A percentile compares a stretch with the other conserved stretches of the same genome.
Evolutionary conservation across 2,888 invertebrate genomes (phyloP).

Genomic region (Desoria tigrina): DNA sequence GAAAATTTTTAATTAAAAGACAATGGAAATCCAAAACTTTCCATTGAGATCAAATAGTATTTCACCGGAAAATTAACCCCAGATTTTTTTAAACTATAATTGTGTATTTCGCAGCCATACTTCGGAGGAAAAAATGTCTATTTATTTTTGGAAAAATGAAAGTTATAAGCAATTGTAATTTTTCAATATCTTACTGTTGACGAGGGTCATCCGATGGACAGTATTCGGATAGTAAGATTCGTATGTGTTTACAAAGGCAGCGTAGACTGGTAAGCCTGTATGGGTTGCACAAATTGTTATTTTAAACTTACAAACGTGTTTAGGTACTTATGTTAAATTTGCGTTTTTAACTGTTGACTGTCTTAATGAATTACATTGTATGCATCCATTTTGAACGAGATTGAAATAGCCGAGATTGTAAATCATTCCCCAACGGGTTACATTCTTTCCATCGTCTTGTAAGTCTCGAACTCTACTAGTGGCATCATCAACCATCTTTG

Average conservation of each 20-base stretch:
- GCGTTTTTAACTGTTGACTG: not conserved
- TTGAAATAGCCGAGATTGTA: conserved; percentile 13
- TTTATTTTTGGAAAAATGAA: too few species aligned
- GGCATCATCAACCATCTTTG: conserved; percentile 14
- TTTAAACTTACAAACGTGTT: not conserved
- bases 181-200: conserved; percentile 13
- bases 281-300: not conserved
- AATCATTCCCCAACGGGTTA: conserved; percentile 15
- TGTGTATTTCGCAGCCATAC: too few species aligned
- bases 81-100: too few species aligned
- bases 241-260: conserved; percentile 7
- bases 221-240: conserved; percentile 12
- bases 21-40: not conserved
- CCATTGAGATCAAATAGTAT: too few species aligned
- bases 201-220: not conserved
- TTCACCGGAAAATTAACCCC: too few species aligned
- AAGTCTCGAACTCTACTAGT: conserved; percentile 2
- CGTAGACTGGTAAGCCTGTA: conserved; percentile 12
- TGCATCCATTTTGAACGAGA: conserved; percentile 10
- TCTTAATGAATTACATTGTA: conserved; percentile 18
- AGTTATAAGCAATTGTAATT: too few species aligned
- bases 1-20: not conserved
- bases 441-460: conserved; percentile 7
- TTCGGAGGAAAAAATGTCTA: too few species aligned
- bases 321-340: not conserved